Evolutionary conservation across 1,140 invertebrate species (phyloP), one percentile per base, ranked within the genome.

Genomic region (Trinorchestia longiramus): DNA sequence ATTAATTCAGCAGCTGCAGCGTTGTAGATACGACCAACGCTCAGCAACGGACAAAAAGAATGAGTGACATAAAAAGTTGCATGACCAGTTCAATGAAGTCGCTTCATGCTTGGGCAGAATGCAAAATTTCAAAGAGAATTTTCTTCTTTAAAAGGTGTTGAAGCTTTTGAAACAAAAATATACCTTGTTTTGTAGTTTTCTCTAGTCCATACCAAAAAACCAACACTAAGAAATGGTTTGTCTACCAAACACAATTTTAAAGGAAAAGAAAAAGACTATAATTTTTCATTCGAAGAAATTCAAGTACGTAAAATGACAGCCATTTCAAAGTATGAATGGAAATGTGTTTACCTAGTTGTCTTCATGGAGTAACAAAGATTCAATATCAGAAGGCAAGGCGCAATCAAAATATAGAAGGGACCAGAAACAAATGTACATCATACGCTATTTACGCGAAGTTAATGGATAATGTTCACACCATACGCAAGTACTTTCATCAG

Each of bases 1-100:
- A 94, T 94, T 94, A 94, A 94, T 94, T 42, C 92, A 47, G 41
- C 92, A 94, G 92, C 92, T 94, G 92, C 44, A 94, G 92, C 44
- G 92, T n/a, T 19, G 92, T 90, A 43, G 41, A 90, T 90, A 90
- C 43, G 62, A 77, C 62, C 47, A 77, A 90, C 88, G 88, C n/a
- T 4, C 41, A 41, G n/a, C 88, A 42, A 42, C 43, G 43, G 28
- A 42, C 43, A 43, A 90, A 90, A 90, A 90, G 3, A 43, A 90
- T 19, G 88, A 36, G 43, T 41, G 88, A 19, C 8, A 90, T 90
- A 90, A 90, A 90, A 90, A 90, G n/a, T 8, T 28, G 43, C 15
- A 42, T 42, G 43, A 90, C 43, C 41, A 90, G 88, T 90, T 90
- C 41, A 90, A 90, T 90, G 88, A 90, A 90, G 88, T 90, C 88